Evolutionary conservation across 1,140 invertebrate genomes (phyloP).

Genomic region (Bombus balteatus): DNA sequence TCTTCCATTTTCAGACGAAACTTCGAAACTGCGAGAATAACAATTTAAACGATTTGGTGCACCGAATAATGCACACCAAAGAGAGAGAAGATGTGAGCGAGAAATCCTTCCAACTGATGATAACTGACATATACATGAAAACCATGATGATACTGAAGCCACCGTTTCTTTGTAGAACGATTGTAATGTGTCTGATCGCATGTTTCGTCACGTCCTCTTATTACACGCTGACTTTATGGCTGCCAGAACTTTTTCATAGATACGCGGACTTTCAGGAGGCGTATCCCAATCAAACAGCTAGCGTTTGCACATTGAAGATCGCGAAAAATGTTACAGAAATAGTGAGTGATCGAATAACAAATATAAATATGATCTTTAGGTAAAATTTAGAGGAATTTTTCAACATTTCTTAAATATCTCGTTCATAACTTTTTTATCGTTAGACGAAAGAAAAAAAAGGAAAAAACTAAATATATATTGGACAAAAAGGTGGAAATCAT

Average conservation of each 20-base stretch:
- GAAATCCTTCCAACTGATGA: constrained; percentile 28
- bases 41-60: constrained; percentile 47
- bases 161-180: constrained; percentile 67
- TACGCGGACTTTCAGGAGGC: constrained; percentile 74
- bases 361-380: too few relatives aligned
- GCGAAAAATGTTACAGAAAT: background rate
- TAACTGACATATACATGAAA: constrained; percentile 61
- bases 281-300: constrained; percentile 71
- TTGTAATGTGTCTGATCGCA: constrained; percentile 61
- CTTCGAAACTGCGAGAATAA: constrained; percentile 51
- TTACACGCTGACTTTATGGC: constrained; percentile 83
- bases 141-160: constrained; percentile 60
- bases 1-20: constrained; percentile 63
- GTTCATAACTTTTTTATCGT: too few relatives aligned
- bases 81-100: constrained; percentile 22
- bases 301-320: constrained; percentile 71
- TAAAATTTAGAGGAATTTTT: background rate
- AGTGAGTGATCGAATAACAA: constrained; percentile 1
- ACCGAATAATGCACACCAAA: constrained; percentile 25
- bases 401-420: background rate
- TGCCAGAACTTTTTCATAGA: constrained; percentile 82
- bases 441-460: too few relatives aligned
- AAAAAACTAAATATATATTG: background rate
- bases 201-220: constrained; percentile 74
- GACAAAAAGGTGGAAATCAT: background rate